Evolutionary conservation across 2,797 vertebrate species (phyloP), one percentile per base, ranked within the genome.

Genomic region (Anguilla pacifica): DNA sequence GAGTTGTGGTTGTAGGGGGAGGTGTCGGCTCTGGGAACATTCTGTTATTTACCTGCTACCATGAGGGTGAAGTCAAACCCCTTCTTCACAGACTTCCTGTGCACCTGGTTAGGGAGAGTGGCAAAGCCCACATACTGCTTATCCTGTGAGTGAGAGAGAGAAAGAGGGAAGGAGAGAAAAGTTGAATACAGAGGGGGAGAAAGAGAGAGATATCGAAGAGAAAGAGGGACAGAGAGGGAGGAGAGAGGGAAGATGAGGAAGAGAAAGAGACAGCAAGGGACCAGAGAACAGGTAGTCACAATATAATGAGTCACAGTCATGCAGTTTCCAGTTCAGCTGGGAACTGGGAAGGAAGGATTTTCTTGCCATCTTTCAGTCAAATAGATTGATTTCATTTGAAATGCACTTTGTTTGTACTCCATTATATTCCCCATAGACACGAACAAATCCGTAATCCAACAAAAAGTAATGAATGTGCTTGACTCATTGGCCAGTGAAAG

Each of bases 41-140:
- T 9, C 51, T 53, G 51, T 64, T 86, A 90, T 96, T 95, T 89
- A 99, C 98, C 98, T 87, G 98, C 98, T 3, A 99, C 98, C 98
- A 99, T 99, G 90, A 99, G 96, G 0, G 98, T 99, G 92, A 99
- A 99, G 92, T 99, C 98, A 0, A 99, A 99, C 67, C 98, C 98
- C 91, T 99, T 99, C 96, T 99, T 99, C 92, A 99, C 98, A 0
- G 98, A 99, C 93, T 99, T 99, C 89, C 97, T 96, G 94, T 99
- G 98, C 70, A 99, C 98, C 93, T 99, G 98, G 95, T 99, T 98
- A 0, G 98, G 98, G 79, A 99, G 96, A 2, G 98, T 99, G 86
- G 98, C 98, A 35, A 99, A 99, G 72, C 98, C 98, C 88, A 99
- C 98, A 87, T 99, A 99, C 93, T 99, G 98, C 93, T 99, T 99